Percentiles rank a stretch among this genome's conserved stretches.
Evolutionary conservation across 2,113 vertebrate genomes (phyloP).

Genomic region (Pseudorasbora parva): DNA sequence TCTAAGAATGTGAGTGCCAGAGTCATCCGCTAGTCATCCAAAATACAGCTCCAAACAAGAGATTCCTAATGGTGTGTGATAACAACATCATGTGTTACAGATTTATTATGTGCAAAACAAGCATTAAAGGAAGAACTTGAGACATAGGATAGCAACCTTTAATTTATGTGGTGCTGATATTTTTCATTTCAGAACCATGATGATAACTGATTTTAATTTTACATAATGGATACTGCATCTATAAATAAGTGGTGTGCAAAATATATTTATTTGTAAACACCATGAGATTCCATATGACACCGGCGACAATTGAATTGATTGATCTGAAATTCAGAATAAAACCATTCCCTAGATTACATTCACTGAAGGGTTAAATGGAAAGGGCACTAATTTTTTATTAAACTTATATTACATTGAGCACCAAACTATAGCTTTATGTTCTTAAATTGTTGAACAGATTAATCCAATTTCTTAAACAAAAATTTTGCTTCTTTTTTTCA

Average conservation of each 20-base stretch:
- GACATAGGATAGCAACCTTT: not conserved
- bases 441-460: not conserved
- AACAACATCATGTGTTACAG: not conserved
- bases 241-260: too few relatives aligned
- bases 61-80: not conserved
- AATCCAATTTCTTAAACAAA: not conserved
- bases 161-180: too few relatives aligned
- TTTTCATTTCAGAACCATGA: too few relatives aligned
- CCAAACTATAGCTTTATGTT: not conserved
- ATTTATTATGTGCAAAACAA: constrained; percentile 2
- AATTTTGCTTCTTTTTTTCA: not conserved
- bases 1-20: not conserved
- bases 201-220: not conserved
- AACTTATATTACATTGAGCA: too few relatives aligned
- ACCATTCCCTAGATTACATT: not conserved
- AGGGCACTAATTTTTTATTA: too few relatives aligned
- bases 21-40: too few relatives aligned
- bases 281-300: not conserved
- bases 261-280: too few relatives aligned
- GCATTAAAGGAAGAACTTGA: not conserved
- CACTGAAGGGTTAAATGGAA: too few relatives aligned
- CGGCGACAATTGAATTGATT: not conserved
- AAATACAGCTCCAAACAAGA: not conserved
- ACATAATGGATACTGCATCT: too few relatives aligned
- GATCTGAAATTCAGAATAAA: not conserved